phyloP scores from a whole-genome alignment of 2,797 vertebrate species.

The Nothura maculosa region DNA sequence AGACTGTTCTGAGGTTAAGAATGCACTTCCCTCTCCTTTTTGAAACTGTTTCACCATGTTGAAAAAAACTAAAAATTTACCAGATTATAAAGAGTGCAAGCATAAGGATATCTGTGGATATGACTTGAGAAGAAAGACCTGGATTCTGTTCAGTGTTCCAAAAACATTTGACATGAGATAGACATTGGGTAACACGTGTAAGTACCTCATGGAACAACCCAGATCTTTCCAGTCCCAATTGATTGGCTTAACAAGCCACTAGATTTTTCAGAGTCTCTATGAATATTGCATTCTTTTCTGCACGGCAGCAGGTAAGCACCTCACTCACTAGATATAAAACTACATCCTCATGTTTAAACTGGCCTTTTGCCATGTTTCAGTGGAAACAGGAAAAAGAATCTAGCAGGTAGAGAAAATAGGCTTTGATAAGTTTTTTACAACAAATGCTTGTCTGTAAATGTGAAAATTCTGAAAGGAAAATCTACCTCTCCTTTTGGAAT shows the following conservation, averaged over 20 bases:
- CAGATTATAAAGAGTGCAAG: background rate
- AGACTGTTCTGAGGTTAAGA: background rate
- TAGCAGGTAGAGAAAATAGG: background rate
- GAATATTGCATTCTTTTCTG: background rate
- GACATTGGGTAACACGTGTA: background rate
- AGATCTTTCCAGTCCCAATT: background rate
- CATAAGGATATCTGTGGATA: background rate
- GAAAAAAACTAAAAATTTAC: slow-evolving; percentile 27
- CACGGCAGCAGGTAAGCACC: background rate
- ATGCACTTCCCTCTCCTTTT: background rate
- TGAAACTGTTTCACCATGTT: background rate
- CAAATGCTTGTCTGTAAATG: background rate
- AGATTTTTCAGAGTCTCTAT: background rate
- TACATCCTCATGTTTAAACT: background rate
- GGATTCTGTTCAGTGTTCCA: background rate
- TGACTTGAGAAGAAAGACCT: background rate
- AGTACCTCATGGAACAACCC: background rate
- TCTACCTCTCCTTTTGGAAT: background rate
- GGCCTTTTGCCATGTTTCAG: background rate
- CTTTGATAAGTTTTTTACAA: background rate
- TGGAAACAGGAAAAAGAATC: background rate
- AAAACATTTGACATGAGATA: slow-evolving; percentile 28
- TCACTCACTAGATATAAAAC: background rate
- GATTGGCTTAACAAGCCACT: background rate
- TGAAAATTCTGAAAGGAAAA: background rate